Base-by-base conservation (phyloP, 1,140 invertebrate species). In the Tyrophagus putrescentiae region DNA sequence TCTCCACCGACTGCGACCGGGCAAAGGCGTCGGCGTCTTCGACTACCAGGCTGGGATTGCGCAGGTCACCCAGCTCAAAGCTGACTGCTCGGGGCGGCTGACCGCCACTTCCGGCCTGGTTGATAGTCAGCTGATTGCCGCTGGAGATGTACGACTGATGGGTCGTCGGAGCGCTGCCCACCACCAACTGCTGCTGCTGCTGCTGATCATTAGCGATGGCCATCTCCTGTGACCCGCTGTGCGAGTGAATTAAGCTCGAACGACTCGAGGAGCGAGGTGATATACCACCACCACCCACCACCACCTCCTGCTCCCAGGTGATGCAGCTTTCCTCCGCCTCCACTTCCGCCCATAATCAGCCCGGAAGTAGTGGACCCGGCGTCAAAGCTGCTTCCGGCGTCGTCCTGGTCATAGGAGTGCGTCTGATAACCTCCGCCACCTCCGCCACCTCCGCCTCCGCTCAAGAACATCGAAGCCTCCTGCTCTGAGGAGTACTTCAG, bases 161-260 rank as follows among this genome's bases (percentile, higher is more conserved):
- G 4, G n/a, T 36, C n/a, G 57, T 5, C 4, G n/a, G 32, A 61
- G 25, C 28, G 16, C 54, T 25, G 34, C 25, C 7, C 33, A 39
- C 27, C 50, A 57, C 5, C 32, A 29, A 60, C 23, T 31, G 52
- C 36, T 53, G 45, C 54, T n/a, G 42, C 7, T 27, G 21, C 36
- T 34, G 64, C 41, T 31, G 27, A 36, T 70, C 71, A 27, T 63
- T n/a, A n/a, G n/a, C n/a, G n/a, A n/a, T n/a, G n/a, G n/a, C 67
- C 60, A 72, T 65, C 60, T 72, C 67, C 61, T 71, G 66, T 9
- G 69, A 70, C 4, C 68, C 68, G 16, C 67, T 68, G 57, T 70
- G 68, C 4, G 70, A 71, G 61, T 70, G 70, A n/a, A 67, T 65
- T 9, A 71, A 60, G 62, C 68, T 70, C n/a, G 69, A 70, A 23